A percentile compares a stretch with the other conserved stretches of the same genome.
Conservation (phyloP, 2,113 vertebrate genomes). For the Theristicus caerulescens region DNA sequence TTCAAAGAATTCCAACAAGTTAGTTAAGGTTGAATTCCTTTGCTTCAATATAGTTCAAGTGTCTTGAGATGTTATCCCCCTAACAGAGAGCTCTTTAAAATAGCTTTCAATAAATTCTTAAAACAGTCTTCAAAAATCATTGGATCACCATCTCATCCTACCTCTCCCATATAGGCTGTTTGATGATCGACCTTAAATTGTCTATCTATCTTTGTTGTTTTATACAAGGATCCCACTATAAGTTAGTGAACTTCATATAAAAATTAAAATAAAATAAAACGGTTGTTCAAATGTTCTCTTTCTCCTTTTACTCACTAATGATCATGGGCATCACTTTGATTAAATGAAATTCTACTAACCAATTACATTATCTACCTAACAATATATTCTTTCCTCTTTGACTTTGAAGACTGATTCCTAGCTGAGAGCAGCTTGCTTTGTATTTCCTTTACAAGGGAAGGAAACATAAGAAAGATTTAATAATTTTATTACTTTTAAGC, state of each 20-base stretch:
- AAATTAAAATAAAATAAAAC: neutral
- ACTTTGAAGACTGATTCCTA: neutral
- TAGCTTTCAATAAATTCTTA: neutral
- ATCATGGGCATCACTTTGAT: neutral
- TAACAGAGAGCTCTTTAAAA: neutral
- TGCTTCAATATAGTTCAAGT: neutral
- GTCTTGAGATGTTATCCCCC: neutral
- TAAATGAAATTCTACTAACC: neutral
- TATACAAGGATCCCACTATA: neutral
- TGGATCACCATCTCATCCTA: neutral
- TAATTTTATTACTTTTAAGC: neutral
- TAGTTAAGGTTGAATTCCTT: slow-evolving; percentile 8
- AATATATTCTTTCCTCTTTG: neutral
- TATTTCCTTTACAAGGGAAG: neutral
- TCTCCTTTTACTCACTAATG: neutral
- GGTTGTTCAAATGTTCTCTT: neutral
- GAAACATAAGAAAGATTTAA: neutral
- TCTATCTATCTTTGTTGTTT: neutral
- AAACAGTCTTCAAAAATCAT: neutral
- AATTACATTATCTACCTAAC: neutral
- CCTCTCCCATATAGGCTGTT: neutral
- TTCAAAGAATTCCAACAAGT: slow-evolving; percentile 23
- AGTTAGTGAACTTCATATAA: neutral
- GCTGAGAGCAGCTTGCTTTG: neutral
- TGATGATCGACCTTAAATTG: neutral